Conservation (phyloP, 2,797 vertebrate genomes). For the Myotis planiceps region DNA sequence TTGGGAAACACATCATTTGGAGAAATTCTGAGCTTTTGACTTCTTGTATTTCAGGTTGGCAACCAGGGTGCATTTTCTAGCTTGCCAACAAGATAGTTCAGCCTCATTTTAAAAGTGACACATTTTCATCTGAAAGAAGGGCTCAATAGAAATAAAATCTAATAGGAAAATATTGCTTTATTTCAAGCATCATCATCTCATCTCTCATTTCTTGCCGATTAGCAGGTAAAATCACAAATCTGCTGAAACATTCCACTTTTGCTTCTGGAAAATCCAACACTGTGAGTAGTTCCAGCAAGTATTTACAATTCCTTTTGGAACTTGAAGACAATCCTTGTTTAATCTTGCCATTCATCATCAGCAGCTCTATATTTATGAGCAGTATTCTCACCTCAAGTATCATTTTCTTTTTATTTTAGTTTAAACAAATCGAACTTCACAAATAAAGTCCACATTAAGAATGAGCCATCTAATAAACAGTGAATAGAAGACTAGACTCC, state of each 20-base stretch:
- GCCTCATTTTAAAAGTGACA: conserved; percentile 19
- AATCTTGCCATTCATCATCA: neutral
- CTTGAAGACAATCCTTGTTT: neutral
- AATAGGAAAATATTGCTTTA: neutral
- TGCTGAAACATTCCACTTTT: conserved; percentile 5
- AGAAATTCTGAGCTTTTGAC: conserved; percentile 37
- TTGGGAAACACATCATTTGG: conserved; percentile 52
- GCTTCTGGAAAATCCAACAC: conserved; percentile 36
- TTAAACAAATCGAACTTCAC: neutral
- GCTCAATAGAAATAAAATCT: neutral
- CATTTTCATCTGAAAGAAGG: conserved; percentile 33
- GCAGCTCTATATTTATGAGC: neutral
- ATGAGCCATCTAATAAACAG: neutral
- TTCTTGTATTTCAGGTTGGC: conserved; percentile 52
- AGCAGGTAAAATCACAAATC: conserved; percentile 43
- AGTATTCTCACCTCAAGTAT: neutral
- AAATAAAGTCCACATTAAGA: neutral
- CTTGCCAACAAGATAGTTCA: neutral
- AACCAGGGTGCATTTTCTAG: conserved; percentile 27
- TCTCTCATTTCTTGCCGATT: neutral
- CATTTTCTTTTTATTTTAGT: conserved; percentile 45
- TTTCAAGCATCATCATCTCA: neutral
- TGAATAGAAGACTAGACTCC: neutral
- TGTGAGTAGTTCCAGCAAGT: neutral
- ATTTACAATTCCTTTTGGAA: conserved; percentile 6